Evolutionary conservation across 2,113 vertebrate genomes (phyloP), one percentile per base, ranked within the genome.

Genomic region (Cinclus mexicanus): DNA sequence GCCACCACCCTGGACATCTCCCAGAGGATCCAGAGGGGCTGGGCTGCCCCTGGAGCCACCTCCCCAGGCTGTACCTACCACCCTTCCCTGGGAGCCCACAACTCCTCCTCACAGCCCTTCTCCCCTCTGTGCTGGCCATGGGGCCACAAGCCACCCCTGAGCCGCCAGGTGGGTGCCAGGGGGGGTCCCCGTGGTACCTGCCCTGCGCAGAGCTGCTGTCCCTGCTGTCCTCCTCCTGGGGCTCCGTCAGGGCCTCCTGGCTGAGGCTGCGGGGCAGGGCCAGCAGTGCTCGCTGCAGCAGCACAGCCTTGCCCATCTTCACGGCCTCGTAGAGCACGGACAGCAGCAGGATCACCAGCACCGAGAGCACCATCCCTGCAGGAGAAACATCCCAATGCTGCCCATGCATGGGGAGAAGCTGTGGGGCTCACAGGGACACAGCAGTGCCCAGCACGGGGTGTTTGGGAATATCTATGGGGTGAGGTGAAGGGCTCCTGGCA

Each of bases 281-380:
- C 37, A 50, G 41, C 91, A 95, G 35, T 3, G 96, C 67, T 64
- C 44, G 33, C 52, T 91, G 78, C 55, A 97, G 96, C 83, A 99
- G 94, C 95, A 97, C 97, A 3, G 97, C 92, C 90, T 99, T 98
- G 97, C 98, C 98, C 52, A 99, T 98, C 96, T 99, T 99, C 56
- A 99, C 94, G 12, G 98, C 60, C 97, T 99, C 99, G 1, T 99
- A 99, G 23, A 99, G 69, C 50, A 99, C 89, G 0, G 99, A 98
- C 14, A 99, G 93, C 68, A 99, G 97, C 60, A 99, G 88, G 89
- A 99, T 97, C 59, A 99, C 97, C 20, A 99, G 23, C 92, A 99
- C 98, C 0, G 99, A 99, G 47, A 99, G 89, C 22, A 87, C 95
- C 98, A 99, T 98, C 33, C 99, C 99, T 99, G 98, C 46, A 2